Evolutionary conservation across 1,140 invertebrate species (phyloP), one percentile per base, ranked within the genome.

Genomic region (Arion vulgaris): DNA sequence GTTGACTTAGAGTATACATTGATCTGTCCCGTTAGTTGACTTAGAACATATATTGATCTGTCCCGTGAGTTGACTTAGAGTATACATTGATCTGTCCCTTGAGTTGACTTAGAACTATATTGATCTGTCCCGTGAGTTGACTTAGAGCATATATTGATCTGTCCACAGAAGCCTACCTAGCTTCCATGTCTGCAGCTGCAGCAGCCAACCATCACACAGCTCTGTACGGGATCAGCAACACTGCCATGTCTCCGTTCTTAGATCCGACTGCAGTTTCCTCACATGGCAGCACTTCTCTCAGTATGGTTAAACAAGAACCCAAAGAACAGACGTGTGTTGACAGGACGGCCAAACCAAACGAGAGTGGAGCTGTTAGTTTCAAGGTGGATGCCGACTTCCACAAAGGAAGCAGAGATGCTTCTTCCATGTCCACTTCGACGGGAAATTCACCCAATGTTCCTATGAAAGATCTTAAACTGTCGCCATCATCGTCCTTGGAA

Each of bases 261-360:
- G 80, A 81, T 15, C 80, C 39, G 28, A 41, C 49, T 38, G 69
- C 45, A 19, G 36, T 38, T 13, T 32, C 66, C 68, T 34, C 23
- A 11, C 74, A 76, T 45, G 39, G 57, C 57, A 23, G 32, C 23
- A 36, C 78, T 15, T 38, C 78, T 28, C 32, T 81, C 13, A 74
- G 80, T 26, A 49, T 81, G 2, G 80, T 81, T 36, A 81, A 81
- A n/a, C 80, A 81, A 38, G 80, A 81, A 34, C 80, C 80, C 1
- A 72, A 74, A 36, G 80, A 81, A 13, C 28, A 49, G 45, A 53
- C 80, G 0, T 71, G 38, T 66, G 5, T 17, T 4, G 80, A 81
- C 38, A 81, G 69, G 71, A 9, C 68, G 11, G 26, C 34, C 45
- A 51, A 62, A 28, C 69, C 36, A 4, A 9, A 19, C 13, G 80